phyloP scores from a whole-genome alignment of 2,888 invertebrate genomes.

The Orthonychiurus folsomi region DNA sequence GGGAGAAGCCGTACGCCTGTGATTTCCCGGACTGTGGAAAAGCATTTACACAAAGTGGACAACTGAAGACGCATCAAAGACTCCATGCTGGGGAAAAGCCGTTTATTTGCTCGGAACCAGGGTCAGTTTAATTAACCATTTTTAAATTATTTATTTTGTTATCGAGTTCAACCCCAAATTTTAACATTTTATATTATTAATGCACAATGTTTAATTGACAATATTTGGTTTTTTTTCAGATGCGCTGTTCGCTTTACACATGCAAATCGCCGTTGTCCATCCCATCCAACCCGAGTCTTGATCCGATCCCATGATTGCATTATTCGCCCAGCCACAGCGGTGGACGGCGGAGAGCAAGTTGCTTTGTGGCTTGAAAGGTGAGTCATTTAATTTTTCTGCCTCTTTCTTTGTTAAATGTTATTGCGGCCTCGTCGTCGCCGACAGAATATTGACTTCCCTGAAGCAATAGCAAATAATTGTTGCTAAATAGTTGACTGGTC shows the following conservation, averaged over 20 bases:
- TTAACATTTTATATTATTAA: too few species aligned
- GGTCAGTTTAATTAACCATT: conserved; percentile 42
- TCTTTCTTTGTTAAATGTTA: too few species aligned
- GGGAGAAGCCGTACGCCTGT: conserved; percentile 63
- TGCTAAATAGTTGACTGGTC: too few species aligned
- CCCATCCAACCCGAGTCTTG: conserved; percentile 59
- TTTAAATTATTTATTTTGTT: too few species aligned
- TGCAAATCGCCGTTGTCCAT: conserved; percentile 64
- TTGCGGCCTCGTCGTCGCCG: too few species aligned
- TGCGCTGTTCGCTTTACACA: conserved; percentile 64
- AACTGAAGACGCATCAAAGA: conserved; percentile 65
- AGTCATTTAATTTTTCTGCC: conserved; percentile 15
- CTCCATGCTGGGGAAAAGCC: conserved; percentile 69
- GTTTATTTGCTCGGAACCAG: conserved; percentile 56
- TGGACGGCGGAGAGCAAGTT: conserved; percentile 48
- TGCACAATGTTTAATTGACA: neutral
- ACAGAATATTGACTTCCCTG: too few species aligned
- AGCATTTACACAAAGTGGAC: conserved; percentile 67
- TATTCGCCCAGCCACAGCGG: conserved; percentile 47
- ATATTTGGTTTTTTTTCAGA: conserved; percentile 32
- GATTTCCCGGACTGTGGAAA: conserved; percentile 62
- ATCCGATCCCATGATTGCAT: conserved; percentile 46
- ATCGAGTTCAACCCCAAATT: neutral
- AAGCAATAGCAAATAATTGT: too few species aligned
- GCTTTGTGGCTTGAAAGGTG: conserved; percentile 50